These are phyloP conservation scores for Dorcus parallelipipedus DNA, from an alignment of 2,888 invertebrate species.

Conservation along the genomic window DNA sequence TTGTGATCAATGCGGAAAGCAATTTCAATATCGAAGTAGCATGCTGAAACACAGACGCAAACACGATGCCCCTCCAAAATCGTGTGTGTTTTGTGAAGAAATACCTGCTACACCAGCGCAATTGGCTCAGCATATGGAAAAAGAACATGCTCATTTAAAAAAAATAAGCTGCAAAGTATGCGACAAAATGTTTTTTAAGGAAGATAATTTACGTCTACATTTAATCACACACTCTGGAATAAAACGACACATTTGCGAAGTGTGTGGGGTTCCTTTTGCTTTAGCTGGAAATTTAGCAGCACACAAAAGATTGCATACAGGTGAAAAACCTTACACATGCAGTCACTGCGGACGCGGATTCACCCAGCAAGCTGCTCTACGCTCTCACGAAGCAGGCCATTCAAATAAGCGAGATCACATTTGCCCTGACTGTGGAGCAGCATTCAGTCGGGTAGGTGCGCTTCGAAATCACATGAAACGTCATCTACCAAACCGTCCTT, in stretches of 20 bases:
- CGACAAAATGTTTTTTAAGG: conserved; percentile 29
- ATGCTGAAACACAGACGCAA: conserved; percentile 26
- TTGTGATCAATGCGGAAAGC: conserved; percentile 28
- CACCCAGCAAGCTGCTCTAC: conserved; percentile 28
- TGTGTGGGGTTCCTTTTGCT: conserved; percentile 31
- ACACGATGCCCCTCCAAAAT: conserved; percentile 20
- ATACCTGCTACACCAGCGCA: conserved; percentile 17
- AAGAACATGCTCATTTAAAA: conserved; percentile 28
- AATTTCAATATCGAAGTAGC: conserved; percentile 25
- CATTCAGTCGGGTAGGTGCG: conserved; percentile 22
- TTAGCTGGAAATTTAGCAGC: conserved; percentile 24
- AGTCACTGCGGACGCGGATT: conserved; percentile 28
- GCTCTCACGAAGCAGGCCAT: conserved; percentile 30
- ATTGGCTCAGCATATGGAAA: conserved; percentile 28
- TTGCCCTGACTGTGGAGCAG: conserved; percentile 30
- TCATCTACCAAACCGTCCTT: conserved; percentile 23
- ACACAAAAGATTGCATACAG: conserved; percentile 31
- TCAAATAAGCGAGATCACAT: conserved; percentile 23
- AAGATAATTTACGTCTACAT: conserved; percentile 27
- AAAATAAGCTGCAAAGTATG: conserved; percentile 26
- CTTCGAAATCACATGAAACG: conserved; percentile 27
- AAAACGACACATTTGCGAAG: conserved; percentile 31
- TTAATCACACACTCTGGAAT: conserved; percentile 27
- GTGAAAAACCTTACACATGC: conserved; percentile 30
- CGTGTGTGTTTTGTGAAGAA: conserved; percentile 24